Percentiles rank a stretch among this genome's conserved stretches.
Conservation (phyloP, 2,888 invertebrate species). For the Mythimna lalbum region DNA sequence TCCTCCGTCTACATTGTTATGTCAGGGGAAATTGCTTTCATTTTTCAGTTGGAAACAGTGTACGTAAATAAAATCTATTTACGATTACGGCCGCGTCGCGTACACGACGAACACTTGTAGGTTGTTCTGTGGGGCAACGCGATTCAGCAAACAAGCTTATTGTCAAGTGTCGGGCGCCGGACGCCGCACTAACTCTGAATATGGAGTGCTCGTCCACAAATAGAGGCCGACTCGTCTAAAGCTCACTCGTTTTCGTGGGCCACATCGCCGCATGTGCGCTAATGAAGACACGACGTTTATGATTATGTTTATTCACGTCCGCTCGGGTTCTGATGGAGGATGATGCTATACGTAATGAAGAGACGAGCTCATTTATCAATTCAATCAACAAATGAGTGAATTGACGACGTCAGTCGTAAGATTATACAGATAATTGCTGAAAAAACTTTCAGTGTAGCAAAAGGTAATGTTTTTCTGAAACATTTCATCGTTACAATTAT, state of each 20-base stretch:
- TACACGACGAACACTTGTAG: constrained; percentile 36
- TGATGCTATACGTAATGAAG: constrained; percentile 44
- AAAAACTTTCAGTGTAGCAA: not conserved
- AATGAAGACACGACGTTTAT: constrained; percentile 78
- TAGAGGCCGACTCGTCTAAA: constrained; percentile 63
- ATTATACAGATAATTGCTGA: constrained; percentile 10
- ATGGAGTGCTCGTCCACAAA: constrained; percentile 75
- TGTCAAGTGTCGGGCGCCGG: constrained; percentile 69
- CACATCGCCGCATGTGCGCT: constrained; percentile 79
- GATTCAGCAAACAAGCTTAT: constrained; percentile 76
- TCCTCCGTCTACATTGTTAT: constrained; percentile 68
- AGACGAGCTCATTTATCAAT: constrained; percentile 37
- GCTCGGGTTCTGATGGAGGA: constrained; percentile 64
- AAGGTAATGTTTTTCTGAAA: constrained; percentile 1
- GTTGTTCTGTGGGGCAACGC: constrained; percentile 61
- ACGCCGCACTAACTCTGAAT: constrained; percentile 70
- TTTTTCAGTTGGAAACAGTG: constrained; percentile 75
- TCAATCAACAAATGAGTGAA: constrained; percentile 55
- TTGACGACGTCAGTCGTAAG: constrained; percentile 37
- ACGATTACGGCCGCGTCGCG: constrained; percentile 32
- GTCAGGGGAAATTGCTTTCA: constrained; percentile 76
- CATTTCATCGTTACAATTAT: constrained; percentile 8
- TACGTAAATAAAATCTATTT: constrained; percentile 72
- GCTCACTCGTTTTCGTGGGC: constrained; percentile 68
- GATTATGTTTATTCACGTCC: constrained; percentile 73